These are phyloP conservation scores for Ditylenchus dipsaci DNA, from an alignment of 1,140 invertebrate genomes.

Conservation along the genomic window DNA sequence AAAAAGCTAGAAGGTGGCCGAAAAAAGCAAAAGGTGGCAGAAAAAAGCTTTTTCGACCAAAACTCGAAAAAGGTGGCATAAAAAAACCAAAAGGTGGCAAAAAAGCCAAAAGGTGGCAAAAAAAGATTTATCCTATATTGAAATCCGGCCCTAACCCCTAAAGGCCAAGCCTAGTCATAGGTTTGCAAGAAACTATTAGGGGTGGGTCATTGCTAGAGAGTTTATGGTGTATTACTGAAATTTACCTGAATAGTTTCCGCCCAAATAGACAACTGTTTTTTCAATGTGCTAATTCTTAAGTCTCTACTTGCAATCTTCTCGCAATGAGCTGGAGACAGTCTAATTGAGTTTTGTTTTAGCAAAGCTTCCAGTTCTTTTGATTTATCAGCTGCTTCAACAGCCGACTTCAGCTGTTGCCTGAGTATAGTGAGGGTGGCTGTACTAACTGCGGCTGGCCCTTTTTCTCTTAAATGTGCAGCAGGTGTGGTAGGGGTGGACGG, in stretches of 20 bases:
- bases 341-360: conserved; percentile 37
- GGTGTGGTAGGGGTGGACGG: background rate
- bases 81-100: no score
- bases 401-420: conserved; percentile 21
- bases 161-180: no score
- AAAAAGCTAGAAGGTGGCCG: no score
- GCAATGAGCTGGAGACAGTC: conserved; percentile 24
- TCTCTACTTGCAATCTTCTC: conserved; percentile 15
- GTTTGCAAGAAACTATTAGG: no score
- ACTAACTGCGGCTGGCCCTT: conserved; percentile 2
- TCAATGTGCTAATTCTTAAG: conserved; percentile 11
- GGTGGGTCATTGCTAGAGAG: no score
- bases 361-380: conserved; percentile 36
- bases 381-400: conserved; percentile 26
- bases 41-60: no score
- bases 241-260: conserved; percentile 6
- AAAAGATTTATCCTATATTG: no score
- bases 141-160: no score
- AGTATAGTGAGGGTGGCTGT: conserved; percentile 17
- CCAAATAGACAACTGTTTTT: conserved; percentile 27
- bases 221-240: background rate
- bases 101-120: no score
- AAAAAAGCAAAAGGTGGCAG: no score
- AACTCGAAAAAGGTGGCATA: no score
- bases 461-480: background rate